These are phyloP conservation scores for Temnothorax longispinosus DNA, from an alignment of 1,140 invertebrate genomes.

Conservation along the genomic window DNA sequence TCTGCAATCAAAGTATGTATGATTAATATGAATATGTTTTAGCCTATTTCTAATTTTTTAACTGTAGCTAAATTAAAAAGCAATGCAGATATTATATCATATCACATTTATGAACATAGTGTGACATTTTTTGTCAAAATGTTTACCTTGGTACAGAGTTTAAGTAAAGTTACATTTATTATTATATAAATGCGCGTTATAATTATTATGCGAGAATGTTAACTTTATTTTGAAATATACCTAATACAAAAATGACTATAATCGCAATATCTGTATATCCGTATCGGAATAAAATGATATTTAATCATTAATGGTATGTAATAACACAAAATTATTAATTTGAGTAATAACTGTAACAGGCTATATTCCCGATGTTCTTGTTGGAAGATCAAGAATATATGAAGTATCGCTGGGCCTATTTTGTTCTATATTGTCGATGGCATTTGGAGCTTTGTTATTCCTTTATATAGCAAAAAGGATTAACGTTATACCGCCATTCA, in stretches of 20 bases:
- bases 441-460: slow-evolving; percentile 54
- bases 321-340: slow-evolving; percentile 1
- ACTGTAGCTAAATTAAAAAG: background rate
- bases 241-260: background rate
- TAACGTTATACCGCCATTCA: slow-evolving; percentile 7
- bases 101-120: too few species aligned
- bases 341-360: slow-evolving; percentile 1
- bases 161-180: background rate
- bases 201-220: background rate
- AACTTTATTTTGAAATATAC: background rate
- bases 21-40: background rate
- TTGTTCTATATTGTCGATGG: slow-evolving; percentile 35
- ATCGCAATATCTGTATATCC: background rate
- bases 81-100: background rate
- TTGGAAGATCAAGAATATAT: slow-evolving; percentile 91
- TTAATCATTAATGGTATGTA: background rate
- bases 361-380: background rate
- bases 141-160: too few species aligned
- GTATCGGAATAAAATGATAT: background rate
- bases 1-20: slow-evolving; percentile 46
- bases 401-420: slow-evolving; percentile 46
- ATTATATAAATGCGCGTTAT: background rate
- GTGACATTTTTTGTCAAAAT: too few species aligned
- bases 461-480: slow-evolving; percentile 49
- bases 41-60: background rate